Evolutionary conservation across 2,888 invertebrate species (phyloP), one percentile per base, ranked within the genome.

Genomic region (Tromatobia lineatoria): DNA sequence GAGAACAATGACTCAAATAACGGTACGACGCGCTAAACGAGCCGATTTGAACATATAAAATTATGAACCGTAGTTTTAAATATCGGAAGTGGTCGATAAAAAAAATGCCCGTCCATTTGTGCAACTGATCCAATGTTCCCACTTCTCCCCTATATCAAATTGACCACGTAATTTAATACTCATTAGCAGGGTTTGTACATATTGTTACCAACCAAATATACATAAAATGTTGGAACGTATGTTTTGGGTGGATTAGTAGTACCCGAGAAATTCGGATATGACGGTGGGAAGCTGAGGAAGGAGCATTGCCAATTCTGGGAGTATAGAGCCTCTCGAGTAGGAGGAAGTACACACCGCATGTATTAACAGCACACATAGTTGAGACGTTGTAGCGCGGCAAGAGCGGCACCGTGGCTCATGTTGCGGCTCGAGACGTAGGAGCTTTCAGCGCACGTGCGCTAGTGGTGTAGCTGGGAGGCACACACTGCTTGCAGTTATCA

Each of bases 401-500:
- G 4, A 34, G n/a, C 29, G 15, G 34, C 59, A n/a, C 4, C 34
- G 61, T 3, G 66, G 20, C n/a, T 67, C 67, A 18, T 67, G 67
- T 67, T 67, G 67, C 67, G 67, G 50, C 34, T 15, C 38, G 64
- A 64, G 20, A 42, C 61, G 34, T 64, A 61, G 50, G 52, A 64
- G 64, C 61, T 52, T 75, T 75, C 64, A 61, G 61, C 61, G 75
- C 75, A 64, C 75, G 64, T 75, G 75, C 61, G 47, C 34, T 3
- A 38, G 34, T 64, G 3, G 34, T 61, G 45, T 23, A 25, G 15
- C 25, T 25, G 10, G 52, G 13, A 52, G 25, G 64, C 81, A 78
- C 78, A 79, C 74, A 80, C 84, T 13, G 25, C 57, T 13, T 57
- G 57, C 57, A 78, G 84, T 84, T 84, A 84, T 84, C 84, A 84